phyloP scores from a whole-genome alignment of 2,888 invertebrate species.

The Lamellibrachia satsuma region DNA sequence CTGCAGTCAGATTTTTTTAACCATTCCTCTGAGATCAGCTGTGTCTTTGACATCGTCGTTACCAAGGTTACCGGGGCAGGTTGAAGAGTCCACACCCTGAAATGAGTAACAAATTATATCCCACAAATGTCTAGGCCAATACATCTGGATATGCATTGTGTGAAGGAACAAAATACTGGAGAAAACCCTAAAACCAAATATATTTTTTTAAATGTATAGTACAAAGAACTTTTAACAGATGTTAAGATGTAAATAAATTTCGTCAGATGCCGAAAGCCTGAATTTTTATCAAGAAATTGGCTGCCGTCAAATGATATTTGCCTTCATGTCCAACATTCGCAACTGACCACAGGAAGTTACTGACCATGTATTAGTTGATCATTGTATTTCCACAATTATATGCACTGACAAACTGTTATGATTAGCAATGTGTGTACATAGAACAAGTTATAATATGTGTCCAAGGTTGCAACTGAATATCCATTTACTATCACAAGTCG shows the following conservation, averaged over 20 bases:
- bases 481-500: too few relatives aligned
- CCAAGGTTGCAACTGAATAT: too few relatives aligned
- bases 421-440: too few relatives aligned
- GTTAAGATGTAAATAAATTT: background rate
- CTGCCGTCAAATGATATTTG: background rate
- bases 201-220: background rate
- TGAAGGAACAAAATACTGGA: background rate
- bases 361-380: too few relatives aligned
- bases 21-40: constrained; percentile 72
- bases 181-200: background rate
- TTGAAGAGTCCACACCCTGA: constrained; percentile 65
- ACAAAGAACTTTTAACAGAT: background rate
- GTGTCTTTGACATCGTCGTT: constrained; percentile 69
- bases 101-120: constrained; percentile 26
- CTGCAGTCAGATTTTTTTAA: constrained; percentile 72
- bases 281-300: background rate
- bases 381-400: too few relatives aligned
- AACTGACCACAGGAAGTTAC: too few relatives aligned
- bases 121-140: background rate
- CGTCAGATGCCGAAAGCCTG: background rate
- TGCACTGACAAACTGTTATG: too few relatives aligned
- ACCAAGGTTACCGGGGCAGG: constrained; percentile 69
- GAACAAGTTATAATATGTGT: too few relatives aligned
- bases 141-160: background rate
- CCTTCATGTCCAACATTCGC: too few relatives aligned